These are phyloP conservation scores for Andrena hattorfiana DNA, from an alignment of 2,888 invertebrate species.

Conservation along the genomic window DNA sequence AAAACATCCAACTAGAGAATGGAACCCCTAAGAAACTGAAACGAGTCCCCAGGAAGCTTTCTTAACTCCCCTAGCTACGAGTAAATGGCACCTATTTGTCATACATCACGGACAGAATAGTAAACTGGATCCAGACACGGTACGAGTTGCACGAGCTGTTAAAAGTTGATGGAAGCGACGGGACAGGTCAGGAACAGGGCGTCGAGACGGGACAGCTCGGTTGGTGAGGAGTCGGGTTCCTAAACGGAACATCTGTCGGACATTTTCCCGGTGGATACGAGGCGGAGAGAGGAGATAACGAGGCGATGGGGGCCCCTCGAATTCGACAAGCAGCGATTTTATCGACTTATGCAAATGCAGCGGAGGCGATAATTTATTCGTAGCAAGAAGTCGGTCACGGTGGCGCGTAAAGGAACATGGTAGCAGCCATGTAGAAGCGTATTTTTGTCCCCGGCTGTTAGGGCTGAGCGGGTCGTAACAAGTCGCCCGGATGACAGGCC, in stretches of 20 bases:
- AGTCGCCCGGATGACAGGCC: slow-evolving; percentile 74
- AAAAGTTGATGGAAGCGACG: neutral
- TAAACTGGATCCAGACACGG: neutral
- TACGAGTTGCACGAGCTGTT: neutral
- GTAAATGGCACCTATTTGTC: neutral
- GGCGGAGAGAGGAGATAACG: slow-evolving; percentile 12
- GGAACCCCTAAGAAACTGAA: neutral
- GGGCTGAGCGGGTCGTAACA: slow-evolving; percentile 64
- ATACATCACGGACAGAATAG: neutral
- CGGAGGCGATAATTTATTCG: slow-evolving; percentile 72
- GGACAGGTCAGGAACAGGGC: neutral
- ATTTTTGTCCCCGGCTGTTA: slow-evolving; percentile 71
- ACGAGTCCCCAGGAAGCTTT: neutral
- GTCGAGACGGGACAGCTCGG: neutral
- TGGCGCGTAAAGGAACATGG: slow-evolving; percentile 71
- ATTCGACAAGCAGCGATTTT: slow-evolving; percentile 67
- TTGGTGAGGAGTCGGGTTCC: slow-evolving; percentile 25
- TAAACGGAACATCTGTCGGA: slow-evolving; percentile 59
- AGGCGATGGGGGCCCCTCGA: slow-evolving; percentile 20
- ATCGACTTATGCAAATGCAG: slow-evolving; percentile 69
- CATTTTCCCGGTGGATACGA: slow-evolving; percentile 42
- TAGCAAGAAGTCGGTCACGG: slow-evolving; percentile 70
- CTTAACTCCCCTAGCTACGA: neutral
- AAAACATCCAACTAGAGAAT: neutral
- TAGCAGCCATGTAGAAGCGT: slow-evolving; percentile 65